Conservation (phyloP, 2,888 invertebrate genomes). For the Callinectes sapidus region DNA sequence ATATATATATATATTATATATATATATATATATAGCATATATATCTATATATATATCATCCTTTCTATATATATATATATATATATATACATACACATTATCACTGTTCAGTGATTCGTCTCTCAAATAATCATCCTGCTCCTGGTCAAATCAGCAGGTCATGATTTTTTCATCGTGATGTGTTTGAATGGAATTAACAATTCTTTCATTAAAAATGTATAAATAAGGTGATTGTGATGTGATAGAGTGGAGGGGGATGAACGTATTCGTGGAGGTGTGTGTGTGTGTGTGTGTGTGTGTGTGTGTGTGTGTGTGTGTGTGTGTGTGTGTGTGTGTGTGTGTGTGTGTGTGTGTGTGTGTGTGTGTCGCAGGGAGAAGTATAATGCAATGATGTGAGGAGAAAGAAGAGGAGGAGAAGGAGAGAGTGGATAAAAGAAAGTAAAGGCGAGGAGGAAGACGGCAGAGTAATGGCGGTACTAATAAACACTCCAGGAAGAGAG, state of each 20-base stretch:
- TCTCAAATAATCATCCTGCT: neutral
- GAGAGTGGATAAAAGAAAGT: neutral
- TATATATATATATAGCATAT: neutral
- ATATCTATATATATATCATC: neutral
- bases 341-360: constrained; percentile 40
- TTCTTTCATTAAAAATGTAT: neutral
- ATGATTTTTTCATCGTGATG: neutral
- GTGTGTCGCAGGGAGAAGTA: neutral
- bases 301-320: constrained; percentile 37
- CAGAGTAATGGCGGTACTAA: neutral
- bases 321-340: constrained; percentile 37
- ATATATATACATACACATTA: neutral
- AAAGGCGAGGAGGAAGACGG: neutral
- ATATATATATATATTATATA: constrained; percentile 27
- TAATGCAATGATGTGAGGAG: neutral
- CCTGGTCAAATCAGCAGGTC: neutral
- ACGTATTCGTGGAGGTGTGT: neutral
- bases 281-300: constrained; percentile 23
- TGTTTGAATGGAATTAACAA: too few relatives aligned
- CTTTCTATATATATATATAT: constrained; percentile 6
- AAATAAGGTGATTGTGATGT: neutral
- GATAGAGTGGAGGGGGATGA: neutral
- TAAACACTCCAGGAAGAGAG: neutral
- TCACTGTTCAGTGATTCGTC: neutral
- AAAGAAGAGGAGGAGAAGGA: neutral